These are phyloP conservation scores for Brachionus sp. DNA, from an alignment of 1,140 invertebrate genomes.

Conservation along the genomic window DNA sequence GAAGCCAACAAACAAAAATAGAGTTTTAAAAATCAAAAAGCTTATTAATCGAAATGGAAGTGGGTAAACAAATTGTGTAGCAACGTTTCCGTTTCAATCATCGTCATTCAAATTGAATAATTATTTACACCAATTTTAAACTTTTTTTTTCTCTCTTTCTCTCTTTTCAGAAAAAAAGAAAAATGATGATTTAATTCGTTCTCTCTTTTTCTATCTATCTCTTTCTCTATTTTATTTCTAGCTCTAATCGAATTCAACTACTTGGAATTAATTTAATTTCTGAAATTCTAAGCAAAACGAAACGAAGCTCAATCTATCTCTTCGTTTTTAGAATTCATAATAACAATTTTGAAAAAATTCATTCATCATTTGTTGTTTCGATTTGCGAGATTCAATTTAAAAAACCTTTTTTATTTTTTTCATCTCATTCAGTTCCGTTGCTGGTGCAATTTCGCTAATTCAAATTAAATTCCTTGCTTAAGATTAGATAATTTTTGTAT, in stretches of 20 bases:
- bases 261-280: constrained; percentile 40
- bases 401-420: neutral
- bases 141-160: neutral
- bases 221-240: neutral
- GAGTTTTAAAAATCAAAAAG: neutral
- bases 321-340: constrained; percentile 35
- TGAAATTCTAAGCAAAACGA: constrained; percentile 38
- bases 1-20: neutral
- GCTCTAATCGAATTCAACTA: constrained; percentile 2
- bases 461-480: constrained; percentile 20
- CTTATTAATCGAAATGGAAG: constrained; percentile 33
- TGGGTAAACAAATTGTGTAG: neutral
- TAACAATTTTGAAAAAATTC: constrained; percentile 3
- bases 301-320: neutral
- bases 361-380: constrained; percentile 45
- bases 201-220: neutral
- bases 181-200: constrained; percentile 39
- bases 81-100: constrained; percentile 31
- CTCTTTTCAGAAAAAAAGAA: neutral
- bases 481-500: constrained; percentile 12
- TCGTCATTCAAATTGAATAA: constrained; percentile 12
- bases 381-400: constrained; percentile 34
- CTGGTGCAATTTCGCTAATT: constrained; percentile 41
- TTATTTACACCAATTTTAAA: constrained; percentile 19
- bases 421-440: neutral